These are phyloP conservation scores for Cataglyphis albicans DNA, from an alignment of 2,888 invertebrate genomes.

Conservation along the genomic window DNA sequence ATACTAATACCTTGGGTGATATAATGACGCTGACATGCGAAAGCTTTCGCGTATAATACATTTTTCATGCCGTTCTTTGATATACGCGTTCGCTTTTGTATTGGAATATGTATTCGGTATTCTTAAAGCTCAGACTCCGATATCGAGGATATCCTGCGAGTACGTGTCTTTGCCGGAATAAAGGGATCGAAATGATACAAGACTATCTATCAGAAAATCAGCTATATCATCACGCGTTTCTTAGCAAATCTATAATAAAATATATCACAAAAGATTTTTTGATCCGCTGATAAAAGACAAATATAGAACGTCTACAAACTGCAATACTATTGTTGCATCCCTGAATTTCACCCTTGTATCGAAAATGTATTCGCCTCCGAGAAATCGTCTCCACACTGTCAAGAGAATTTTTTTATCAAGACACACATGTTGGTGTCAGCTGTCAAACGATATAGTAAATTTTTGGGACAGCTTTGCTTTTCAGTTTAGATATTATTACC, in stretches of 20 bases:
- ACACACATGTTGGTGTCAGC: no score
- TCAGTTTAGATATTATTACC: no score
- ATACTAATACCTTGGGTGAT: no score
- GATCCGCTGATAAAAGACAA: not conserved
- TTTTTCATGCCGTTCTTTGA: conserved; percentile 16
- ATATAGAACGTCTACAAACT: not conserved
- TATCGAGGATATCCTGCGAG: not conserved
- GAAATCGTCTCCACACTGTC: no score
- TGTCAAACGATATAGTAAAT: no score
- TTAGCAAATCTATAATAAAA: not conserved
- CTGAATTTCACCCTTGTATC: no score
- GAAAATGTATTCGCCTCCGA: no score
- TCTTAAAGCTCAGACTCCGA: not conserved
- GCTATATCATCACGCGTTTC: not conserved
- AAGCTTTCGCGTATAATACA: conserved; percentile 24
- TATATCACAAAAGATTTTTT: not conserved
- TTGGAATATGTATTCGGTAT: not conserved
- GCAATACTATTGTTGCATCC: not conserved
- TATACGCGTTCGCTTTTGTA: conserved; percentile 4
- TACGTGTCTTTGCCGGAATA: conserved; percentile 9
- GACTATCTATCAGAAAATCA: not conserved
- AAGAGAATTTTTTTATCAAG: no score
- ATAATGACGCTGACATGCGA: not conserved
- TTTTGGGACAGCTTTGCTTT: no score
- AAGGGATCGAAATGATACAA: not conserved